phyloP scores from a whole-genome alignment of 2,888 invertebrate species.

The Chromoteleia sp. region DNA sequence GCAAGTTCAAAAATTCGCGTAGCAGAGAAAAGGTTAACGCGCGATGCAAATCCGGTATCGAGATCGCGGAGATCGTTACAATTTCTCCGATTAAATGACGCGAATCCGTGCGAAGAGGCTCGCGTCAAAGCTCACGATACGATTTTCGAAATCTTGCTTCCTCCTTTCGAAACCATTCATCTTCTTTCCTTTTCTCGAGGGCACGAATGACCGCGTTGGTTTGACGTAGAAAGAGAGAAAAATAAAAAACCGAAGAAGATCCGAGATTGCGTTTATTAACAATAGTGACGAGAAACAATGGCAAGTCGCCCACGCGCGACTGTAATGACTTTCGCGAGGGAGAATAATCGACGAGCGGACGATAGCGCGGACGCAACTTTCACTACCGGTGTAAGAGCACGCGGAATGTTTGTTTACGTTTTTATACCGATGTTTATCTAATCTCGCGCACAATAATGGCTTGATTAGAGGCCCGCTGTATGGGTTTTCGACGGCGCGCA shows the following conservation, averaged over 20 bases:
- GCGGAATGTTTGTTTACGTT: conserved; percentile 53
- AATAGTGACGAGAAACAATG: conserved; percentile 58
- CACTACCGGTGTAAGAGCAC: conserved; percentile 66
- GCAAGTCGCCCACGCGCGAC: conserved; percentile 57
- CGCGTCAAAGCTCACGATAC: too few relatives aligned
- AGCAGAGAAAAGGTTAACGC: too few relatives aligned
- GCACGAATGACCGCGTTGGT: conserved; percentile 15
- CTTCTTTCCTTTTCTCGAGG: neutral
- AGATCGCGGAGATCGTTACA: too few relatives aligned
- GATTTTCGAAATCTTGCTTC: neutral
- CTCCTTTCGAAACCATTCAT: conserved; percentile 6
- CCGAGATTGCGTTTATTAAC: conserved; percentile 52
- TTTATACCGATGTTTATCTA: conserved; percentile 63
- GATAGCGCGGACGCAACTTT: conserved; percentile 58
- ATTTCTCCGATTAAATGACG: too few relatives aligned
- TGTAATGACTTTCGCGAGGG: conserved; percentile 47
- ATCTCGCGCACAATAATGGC: conserved; percentile 58
- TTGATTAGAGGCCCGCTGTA: conserved; percentile 42
- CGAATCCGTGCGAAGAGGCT: too few relatives aligned
- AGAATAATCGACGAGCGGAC: conserved; percentile 49
- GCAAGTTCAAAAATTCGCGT: too few relatives aligned
- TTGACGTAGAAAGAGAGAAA: too few relatives aligned
- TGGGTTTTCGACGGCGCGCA: neutral
- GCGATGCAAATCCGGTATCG: too few relatives aligned
- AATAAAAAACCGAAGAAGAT: conserved; percentile 36